These are phyloP conservation scores for Nebria brevicollis DNA, from an alignment of 2,888 invertebrate genomes.

Conservation along the genomic window DNA sequence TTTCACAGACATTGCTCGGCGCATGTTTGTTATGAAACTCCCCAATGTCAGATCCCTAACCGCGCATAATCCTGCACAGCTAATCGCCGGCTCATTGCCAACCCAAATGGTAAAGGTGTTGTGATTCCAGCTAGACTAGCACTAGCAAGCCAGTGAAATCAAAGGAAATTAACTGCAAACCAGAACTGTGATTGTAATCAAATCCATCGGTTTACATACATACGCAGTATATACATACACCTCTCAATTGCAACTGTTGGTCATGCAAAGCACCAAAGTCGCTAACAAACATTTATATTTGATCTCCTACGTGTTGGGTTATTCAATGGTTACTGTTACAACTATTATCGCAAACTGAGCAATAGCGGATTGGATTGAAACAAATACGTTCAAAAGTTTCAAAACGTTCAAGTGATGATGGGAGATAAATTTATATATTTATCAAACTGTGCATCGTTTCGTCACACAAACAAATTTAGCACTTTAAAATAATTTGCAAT, in stretches of 20 bases:
- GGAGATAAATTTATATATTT: too few species aligned
- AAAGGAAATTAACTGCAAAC: conserved; percentile 31
- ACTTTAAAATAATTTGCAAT: too few species aligned
- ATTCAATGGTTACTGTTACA: background rate
- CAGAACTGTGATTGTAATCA: conserved; percentile 15
- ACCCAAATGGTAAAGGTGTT: conserved; percentile 21
- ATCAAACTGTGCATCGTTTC: too few species aligned
- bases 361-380: background rate
- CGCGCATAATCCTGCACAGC: conserved; percentile 27
- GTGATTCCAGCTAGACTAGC: conserved; percentile 4
- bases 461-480: too few species aligned
- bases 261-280: background rate
- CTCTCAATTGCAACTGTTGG: background rate
- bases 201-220: conserved; percentile 8
- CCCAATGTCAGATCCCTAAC: conserved; percentile 15
- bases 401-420: background rate
- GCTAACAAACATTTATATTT: background rate
- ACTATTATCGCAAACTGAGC: background rate
- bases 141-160: conserved; percentile 10
- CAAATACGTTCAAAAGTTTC: background rate
- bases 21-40: conserved; percentile 5
- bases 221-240: background rate
- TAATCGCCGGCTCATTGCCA: conserved; percentile 23
- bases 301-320: background rate
- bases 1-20: conserved; percentile 2